Conservation (phyloP, 2,113 vertebrate species). For the Zosterops pallidus region DNA sequence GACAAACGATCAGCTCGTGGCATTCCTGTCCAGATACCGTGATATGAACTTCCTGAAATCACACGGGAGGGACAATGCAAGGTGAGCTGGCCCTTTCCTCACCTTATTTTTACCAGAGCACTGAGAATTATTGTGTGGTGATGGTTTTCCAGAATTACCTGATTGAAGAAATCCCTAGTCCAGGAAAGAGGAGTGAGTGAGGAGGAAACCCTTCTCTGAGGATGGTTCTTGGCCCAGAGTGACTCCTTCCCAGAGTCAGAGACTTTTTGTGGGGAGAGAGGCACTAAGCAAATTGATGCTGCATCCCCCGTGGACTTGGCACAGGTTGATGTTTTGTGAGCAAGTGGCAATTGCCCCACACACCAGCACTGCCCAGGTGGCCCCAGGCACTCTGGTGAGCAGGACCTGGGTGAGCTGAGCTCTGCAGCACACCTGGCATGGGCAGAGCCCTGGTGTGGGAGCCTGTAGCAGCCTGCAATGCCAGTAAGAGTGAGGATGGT, state of each 20-base stretch:
- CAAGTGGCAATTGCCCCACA: not conserved
- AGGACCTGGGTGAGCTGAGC: rapidly evolving
- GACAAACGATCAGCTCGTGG: constrained; percentile 95
- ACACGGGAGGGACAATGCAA: constrained; percentile 95
- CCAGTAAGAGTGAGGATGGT: not conserved
- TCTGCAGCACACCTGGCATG: not conserved
- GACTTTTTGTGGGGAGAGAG: not conserved
- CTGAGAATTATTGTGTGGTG: not conserved
- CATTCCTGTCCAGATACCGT: constrained; percentile 93
- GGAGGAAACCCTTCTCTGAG: not conserved
- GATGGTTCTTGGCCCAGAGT: not conserved
- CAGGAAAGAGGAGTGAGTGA: not conserved
- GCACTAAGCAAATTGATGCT: not conserved
- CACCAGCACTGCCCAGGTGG: not conserved
- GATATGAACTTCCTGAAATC: constrained; percentile 99
- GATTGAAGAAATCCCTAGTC: not conserved
- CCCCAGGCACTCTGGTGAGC: not conserved
- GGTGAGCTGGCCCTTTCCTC: constrained; percentile 71
- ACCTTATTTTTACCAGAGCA: not conserved
- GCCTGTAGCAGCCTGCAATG: not conserved
- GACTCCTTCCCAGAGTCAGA: not conserved
- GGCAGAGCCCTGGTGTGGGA: not conserved
- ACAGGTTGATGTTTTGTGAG: rapidly evolving
- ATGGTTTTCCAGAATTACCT: not conserved
- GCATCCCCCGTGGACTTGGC: not conserved